Evolutionary conservation across 2,888 invertebrate genomes (phyloP), one percentile per base, ranked within the genome.

Genomic region (Xylota segnis): DNA sequence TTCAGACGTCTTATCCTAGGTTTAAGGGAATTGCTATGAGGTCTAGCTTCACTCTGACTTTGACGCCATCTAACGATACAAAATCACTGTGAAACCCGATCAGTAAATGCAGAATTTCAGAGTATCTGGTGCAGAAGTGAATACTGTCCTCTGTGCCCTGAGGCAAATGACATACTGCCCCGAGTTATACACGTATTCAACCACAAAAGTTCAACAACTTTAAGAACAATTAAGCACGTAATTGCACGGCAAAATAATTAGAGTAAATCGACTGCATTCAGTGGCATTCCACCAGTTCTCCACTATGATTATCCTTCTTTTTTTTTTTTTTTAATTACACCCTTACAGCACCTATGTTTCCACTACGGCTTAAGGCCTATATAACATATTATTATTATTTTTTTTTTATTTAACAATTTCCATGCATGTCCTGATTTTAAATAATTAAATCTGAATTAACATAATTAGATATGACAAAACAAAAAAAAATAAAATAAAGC

Each of bases 381-480:
- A 18, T 23, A 58, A 43, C 32, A 14, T 61, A 54, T 74, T 74
- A 14, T 66, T 54, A 54, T 52, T 61, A 32, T n/a, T 66, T 65
- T n/a, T 37, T 76, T 71, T 27, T 59, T 50, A 29, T 37, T 40
- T 9, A 45, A 65, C 47, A 40, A 70, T 70, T 63, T 76, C 37
- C 52, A 54, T 75, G 61, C 71, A 59, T 72, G 61, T 72, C 77
- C 61, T 63, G 86, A 77, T 82, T 86, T 82, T 59, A 81, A 82
- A 82, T 68, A 82, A 86, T 86, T 82, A 72, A 79, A 70, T 79
- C 70, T 34, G 66, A 75, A 84, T 86, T 86, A 77, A 81, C 76
- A 72, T 86, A 82, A 86, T 86, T 86, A 86, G 86, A 82, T 77
- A 82, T 56, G 52, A 37, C 4, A 34, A 6, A 34, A 34, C 7